Percentiles rank a stretch among this genome's conserved stretches.
These are phyloP conservation scores for Acanthopleura granulata DNA, from an alignment of 2,888 invertebrate genomes.

Conservation along the genomic window DNA sequence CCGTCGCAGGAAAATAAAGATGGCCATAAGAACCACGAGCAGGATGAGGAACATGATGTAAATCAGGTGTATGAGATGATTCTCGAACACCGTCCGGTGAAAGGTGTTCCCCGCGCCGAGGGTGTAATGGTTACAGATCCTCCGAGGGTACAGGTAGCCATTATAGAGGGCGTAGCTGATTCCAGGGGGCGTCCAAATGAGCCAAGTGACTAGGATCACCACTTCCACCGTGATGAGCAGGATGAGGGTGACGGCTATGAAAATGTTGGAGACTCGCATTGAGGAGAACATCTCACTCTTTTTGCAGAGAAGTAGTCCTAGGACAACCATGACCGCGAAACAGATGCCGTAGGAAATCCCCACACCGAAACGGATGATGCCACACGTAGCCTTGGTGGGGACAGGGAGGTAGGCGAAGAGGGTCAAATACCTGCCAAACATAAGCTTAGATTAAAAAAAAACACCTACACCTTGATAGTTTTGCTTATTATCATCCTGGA, in stretches of 20 bases:
- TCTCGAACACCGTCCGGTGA: constrained; percentile 14
- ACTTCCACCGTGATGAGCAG: not conserved
- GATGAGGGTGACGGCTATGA: not conserved
- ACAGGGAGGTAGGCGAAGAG: constrained; percentile 3
- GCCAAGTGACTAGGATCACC: not conserved
- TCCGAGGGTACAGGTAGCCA: not conserved
- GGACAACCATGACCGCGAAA: constrained; percentile 6
- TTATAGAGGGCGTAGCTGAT: not conserved
- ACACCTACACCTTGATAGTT: no score
- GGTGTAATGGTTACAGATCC: constrained; percentile 13
- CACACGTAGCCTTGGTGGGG: not conserved
- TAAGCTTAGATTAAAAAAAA: no score
- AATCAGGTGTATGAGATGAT: constrained; percentile 6
- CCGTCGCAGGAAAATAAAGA: not conserved
- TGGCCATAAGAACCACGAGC: not conserved
- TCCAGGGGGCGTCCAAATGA: constrained; percentile 8
- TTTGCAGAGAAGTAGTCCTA: constrained; percentile 5
- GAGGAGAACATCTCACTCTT: constrained; percentile 10
- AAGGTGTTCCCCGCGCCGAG: not conserved
- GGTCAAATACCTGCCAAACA: not conserved
- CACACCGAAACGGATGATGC: constrained; percentile 8
- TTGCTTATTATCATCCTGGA: no score
- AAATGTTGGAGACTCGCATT: not conserved
- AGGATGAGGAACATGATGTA: constrained; percentile 4
- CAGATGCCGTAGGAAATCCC: constrained; percentile 2